Base-by-base conservation (phyloP, 1,140 invertebrate genomes). In the Protaetia brevitarsis region DNA sequence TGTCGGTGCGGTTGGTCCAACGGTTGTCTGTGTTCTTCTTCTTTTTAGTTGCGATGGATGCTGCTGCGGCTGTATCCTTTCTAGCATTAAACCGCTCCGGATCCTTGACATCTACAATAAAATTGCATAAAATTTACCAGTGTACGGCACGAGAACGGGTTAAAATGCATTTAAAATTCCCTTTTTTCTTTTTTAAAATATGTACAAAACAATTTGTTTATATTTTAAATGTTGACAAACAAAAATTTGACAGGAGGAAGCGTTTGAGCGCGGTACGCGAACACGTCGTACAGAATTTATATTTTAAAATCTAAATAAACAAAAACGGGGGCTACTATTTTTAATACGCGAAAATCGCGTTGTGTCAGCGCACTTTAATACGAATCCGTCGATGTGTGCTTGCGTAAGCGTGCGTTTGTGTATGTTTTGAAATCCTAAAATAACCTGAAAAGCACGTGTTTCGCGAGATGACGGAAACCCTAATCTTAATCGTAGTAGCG, bases 21-120 rank as follows among this genome's bases (percentile, higher is more conserved):
- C 65, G 62, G 11, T 23, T 58, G 27, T 72, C 71, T 10, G 59
- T 59, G 8, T 31, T 21, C 34, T 71, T 71, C 58, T 74, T 72
- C 37, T 71, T 71, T n/a, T 63, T 63, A n/a, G 41, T 30, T 2
- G 21, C 11, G 41, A 13, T 19, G 41, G 34, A 10, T 26, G 58
- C 19, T 62, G 60, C 13, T 29, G 30, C 11, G n/a, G 56, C 29
- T 21, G 51, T 23, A 27, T 58, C 23, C 13, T 11, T 26, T 58
- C 56, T 58, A 1, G 28, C 56, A 58, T 58, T 58, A 58, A 58
- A 28, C 5, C 29, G 56, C 56, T 58, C 56, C 7, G 29, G 29
- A 27, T 58, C 23, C 21, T 28, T 58, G 56, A 58, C 56, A 58
- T 58, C 56, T 58, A 58, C 56, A 58, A 58, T 23, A 58, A 27